These are phyloP conservation scores for Adela reaumurella DNA, from an alignment of 2,888 invertebrate species.

Conservation along the genomic window DNA sequence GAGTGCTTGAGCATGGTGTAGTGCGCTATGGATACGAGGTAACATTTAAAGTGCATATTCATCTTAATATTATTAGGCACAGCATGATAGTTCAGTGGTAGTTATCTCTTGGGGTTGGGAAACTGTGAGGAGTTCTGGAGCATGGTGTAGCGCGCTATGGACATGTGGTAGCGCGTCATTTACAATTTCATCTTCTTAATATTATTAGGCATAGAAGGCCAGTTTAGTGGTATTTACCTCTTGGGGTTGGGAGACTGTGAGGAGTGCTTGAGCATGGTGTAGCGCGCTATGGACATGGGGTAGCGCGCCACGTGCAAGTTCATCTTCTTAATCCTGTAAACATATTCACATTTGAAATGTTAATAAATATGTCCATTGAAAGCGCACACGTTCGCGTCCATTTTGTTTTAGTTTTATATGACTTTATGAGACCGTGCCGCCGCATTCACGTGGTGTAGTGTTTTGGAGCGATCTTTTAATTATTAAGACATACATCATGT, in stretches of 20 bases:
- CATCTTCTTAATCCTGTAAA: conserved; percentile 61
- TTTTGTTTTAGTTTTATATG: too few relatives aligned
- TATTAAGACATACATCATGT: too few relatives aligned
- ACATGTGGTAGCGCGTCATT: conserved; percentile 88
- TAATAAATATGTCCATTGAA: too few relatives aligned
- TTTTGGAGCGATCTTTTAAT: too few relatives aligned
- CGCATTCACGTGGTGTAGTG: too few relatives aligned
- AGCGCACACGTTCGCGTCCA: too few relatives aligned
- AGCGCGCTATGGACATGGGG: conserved; percentile 87
- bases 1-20: conserved; percentile 95
- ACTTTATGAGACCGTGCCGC: too few relatives aligned
- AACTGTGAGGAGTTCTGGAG: conserved; percentile 85
- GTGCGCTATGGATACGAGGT: conserved; percentile 87
- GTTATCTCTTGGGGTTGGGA: conserved; percentile 84
- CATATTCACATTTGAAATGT: conserved; percentile 2
- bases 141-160: conserved; percentile 95
- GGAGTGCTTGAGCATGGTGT: conserved; percentile 92
- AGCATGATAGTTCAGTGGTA: too few relatives aligned
- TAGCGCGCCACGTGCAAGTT: conserved; percentile 90
- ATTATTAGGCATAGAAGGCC: conserved; percentile 1
- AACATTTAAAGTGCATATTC: conserved; percentile 88
- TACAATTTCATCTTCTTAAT: conserved; percentile 78
- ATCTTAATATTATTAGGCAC: too few relatives aligned
- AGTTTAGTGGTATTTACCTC: conserved; percentile 49
- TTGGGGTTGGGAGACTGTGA: conserved; percentile 88